Base-by-base conservation (phyloP, 1,140 invertebrate genomes). In the Zaprionus taronus region DNA sequence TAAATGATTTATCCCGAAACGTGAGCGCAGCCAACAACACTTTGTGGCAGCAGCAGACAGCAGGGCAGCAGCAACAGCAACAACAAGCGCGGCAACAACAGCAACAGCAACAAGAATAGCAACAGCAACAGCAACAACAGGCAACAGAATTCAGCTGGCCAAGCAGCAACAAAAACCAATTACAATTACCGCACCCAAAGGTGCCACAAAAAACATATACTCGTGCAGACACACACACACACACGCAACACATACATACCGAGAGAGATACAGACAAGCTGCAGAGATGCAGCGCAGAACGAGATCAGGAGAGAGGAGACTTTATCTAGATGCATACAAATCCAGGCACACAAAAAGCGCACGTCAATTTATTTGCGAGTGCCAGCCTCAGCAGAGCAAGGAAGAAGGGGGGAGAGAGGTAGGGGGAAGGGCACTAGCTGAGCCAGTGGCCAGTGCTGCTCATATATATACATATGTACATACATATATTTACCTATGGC, bases 121-220 rank as follows among this genome's bases (percentile, higher is more conserved):
- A 76, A 61, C 72, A 61, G 58, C 65, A 76, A 74, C 70, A 66
- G 63, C 20, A 72, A 31, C 49, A 66, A 31, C 15, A 47, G 11
- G 31, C 68, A 44, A 72, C 24, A 53, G 61, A 64, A 64, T 78
- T 22, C 76, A 78, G 76, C 72, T 78, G 68, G 68, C 51, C 20
- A 12, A 34, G 51, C 58, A 70, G 62, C 58, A 69, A 78, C 74
- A 82, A 87, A 91, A 91, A 91, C 86, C 86, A 91, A 91, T 91
- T 91, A 91, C 86, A 91, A 91, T 86, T 91, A 91, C 86, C 86
- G 86, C 86, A 91, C 86, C 86, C 83, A 91, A 84, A 91, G 86
- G 86, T 91, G 87, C 86, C 87, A 91, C 87, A 86, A 77, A 77
- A 80, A 77, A 77, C 69, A 72, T 34, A 34, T 34, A 34, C 31